Conservation (phyloP, 53 echinoderm and acorn worm species). For the Holothuria scabra region DNA sequence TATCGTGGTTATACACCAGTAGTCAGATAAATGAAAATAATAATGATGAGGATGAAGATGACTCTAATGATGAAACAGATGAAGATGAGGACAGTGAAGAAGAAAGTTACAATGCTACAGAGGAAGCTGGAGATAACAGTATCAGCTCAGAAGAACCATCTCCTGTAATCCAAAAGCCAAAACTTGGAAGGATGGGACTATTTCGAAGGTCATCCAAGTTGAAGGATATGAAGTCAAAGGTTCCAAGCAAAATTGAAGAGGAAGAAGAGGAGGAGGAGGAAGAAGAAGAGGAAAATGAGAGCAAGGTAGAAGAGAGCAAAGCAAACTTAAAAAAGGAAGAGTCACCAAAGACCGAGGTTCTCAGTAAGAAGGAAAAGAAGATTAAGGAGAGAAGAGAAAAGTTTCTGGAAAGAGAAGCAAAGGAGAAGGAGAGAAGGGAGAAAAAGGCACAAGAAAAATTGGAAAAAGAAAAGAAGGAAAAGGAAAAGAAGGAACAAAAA, state of each 20-base stretch:
- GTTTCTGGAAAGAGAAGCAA: slow-evolving; percentile 26
- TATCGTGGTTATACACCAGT: too few species aligned
- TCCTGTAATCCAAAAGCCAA: slow-evolving; percentile 4
- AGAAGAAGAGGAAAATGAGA: slow-evolving; percentile 27
- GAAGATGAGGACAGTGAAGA: slow-evolving; percentile 20
- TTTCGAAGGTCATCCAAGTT: slow-evolving; percentile 69
- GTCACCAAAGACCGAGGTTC: neutral
- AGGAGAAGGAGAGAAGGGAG: slow-evolving; percentile 29
- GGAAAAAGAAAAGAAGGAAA: slow-evolving; percentile 14
- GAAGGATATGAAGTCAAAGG: slow-evolving; percentile 28
- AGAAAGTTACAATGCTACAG: slow-evolving; percentile 10
- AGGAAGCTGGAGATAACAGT: neutral
- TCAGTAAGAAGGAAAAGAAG: slow-evolving; percentile 42
- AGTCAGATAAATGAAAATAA: slow-evolving; percentile 36
- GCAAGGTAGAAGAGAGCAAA: slow-evolving; percentile 3
- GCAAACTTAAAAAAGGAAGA: slow-evolving; percentile 7
- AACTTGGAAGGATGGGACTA: slow-evolving; percentile 59
- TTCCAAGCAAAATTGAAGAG: slow-evolving; percentile 14
- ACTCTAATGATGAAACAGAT: slow-evolving; percentile 25
- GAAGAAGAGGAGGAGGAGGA: slow-evolving; percentile 43
- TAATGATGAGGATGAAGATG: slow-evolving; percentile 46
- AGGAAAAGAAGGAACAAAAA: slow-evolving; percentile 8
- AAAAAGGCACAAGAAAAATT: slow-evolving; percentile 32
- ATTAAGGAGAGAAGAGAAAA: slow-evolving; percentile 33
- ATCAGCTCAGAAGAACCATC: slow-evolving; percentile 11